These are phyloP conservation scores for Amblyornis subalaris DNA, from an alignment of 2,113 vertebrate species.

Conservation along the genomic window DNA sequence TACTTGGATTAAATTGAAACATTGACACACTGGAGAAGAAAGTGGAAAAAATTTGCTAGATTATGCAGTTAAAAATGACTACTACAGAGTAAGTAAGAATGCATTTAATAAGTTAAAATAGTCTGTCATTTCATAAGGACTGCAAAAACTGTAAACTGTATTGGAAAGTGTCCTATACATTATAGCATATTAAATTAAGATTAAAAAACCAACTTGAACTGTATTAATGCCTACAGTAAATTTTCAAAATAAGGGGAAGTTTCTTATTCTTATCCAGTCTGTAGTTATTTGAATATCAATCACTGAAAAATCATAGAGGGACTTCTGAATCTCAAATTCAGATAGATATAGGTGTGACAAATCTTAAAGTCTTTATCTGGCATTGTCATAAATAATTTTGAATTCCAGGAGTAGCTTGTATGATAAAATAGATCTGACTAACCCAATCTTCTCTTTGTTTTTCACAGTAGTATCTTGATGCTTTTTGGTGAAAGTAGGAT, in stretches of 20 bases:
- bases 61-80: neutral
- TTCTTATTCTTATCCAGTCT: neutral
- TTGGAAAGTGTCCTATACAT: neutral
- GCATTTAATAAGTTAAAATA: neutral
- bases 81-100: neutral
- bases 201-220: neutral
- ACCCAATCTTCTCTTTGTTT: neutral
- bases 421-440: neutral
- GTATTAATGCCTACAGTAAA: neutral
- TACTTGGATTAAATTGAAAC: neutral
- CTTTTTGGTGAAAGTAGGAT: neutral
- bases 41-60: neutral
- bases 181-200: neutral
- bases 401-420: neutral
- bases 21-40: neutral
- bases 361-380: neutral
- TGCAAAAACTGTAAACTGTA: neutral
- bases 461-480: rapidly evolving
- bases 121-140: neutral
- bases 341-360: neutral
- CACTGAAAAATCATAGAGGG: neutral
- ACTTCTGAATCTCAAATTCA: neutral
- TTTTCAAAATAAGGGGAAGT: neutral
- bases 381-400: neutral
- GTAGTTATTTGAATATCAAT: neutral